These are phyloP conservation scores for Prionailurus viverrinus DNA, from an alignment of 2,113 vertebrate species.

Conservation along the genomic window DNA sequence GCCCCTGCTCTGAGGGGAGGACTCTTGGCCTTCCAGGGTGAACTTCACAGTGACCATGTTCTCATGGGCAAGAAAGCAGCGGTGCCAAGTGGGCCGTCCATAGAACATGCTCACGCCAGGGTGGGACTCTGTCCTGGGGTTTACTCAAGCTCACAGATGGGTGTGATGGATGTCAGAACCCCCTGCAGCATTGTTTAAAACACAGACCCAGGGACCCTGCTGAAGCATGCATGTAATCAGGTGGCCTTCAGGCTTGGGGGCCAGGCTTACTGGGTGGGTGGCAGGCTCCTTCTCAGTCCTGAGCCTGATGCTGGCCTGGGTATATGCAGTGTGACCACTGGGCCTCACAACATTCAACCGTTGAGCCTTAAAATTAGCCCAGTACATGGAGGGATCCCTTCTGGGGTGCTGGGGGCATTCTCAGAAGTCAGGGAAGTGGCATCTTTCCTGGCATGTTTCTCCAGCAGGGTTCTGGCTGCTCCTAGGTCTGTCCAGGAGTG, in stretches of 20 bases:
- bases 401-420: accelerated
- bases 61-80: background rate
- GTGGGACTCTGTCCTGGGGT: background rate
- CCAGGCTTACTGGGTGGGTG: too few relatives aligned
- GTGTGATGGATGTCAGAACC: background rate
- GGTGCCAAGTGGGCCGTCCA: background rate
- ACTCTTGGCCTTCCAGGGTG: background rate
- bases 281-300: background rate
- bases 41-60: background rate
- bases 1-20: background rate
- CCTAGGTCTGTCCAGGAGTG: background rate
- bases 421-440: background rate
- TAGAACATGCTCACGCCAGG: background rate
- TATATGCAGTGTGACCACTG: background rate
- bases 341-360: background rate
- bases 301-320: background rate
- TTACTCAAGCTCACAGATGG: background rate
- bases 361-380: background rate
- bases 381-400: too few relatives aligned
- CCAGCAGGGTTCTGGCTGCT: background rate
- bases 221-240: background rate
- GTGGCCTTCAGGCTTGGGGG: background rate
- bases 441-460: background rate
- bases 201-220: background rate
- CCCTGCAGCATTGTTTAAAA: background rate